Base-by-base conservation (phyloP, 1,140 invertebrate genomes). In the Bathynomus jamesi region DNA sequence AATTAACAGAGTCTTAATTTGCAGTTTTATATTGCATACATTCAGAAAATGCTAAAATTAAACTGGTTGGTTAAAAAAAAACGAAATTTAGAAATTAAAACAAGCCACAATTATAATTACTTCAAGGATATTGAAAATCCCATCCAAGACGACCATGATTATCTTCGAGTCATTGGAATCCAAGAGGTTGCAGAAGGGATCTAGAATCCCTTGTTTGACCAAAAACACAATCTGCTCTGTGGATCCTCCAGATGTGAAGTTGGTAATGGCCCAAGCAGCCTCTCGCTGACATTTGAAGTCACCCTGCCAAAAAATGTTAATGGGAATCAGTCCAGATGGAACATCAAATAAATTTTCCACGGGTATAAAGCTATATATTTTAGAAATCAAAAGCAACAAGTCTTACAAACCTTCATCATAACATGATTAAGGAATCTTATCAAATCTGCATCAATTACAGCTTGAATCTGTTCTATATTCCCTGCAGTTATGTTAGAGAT, bases 401-500 rank as follows among this genome's bases (percentile, higher is more conserved):
- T 46, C 24, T 25, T 60, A 8, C 65, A 63, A 84, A 84, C 89
- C 78, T 83, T 81, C 80, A 79, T 82, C 7, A 94, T 79, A 69
- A 93, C 87, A 71, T 89, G 81, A 11, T 93, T 85, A 1, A 95
- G 84, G 24, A 87, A 83, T n/a, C 83, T 81, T 1, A 95, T 82
- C 11, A 94, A 79, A 2, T 85, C 87, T 71, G 85, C 84, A 79
- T 93, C 86, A 24, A 95, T 87, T 10, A 93, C 89, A 11, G 84
- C 81, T 79, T 92, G 88, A 72, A 93, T 90, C 83, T 93, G 91
- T 0, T 86, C 79, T 46, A 83, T 78, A 79, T 89, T 92, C 27
- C 91, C 92, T 71, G 91, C 91, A 60, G 90, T 89, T 30, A 93
- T 89, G 79, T 93, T 94, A 28, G 90, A 92, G 31, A 93, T 83